Conservation (phyloP, 2,113 vertebrate genomes). For the Pelvicachromis taeniatus region DNA sequence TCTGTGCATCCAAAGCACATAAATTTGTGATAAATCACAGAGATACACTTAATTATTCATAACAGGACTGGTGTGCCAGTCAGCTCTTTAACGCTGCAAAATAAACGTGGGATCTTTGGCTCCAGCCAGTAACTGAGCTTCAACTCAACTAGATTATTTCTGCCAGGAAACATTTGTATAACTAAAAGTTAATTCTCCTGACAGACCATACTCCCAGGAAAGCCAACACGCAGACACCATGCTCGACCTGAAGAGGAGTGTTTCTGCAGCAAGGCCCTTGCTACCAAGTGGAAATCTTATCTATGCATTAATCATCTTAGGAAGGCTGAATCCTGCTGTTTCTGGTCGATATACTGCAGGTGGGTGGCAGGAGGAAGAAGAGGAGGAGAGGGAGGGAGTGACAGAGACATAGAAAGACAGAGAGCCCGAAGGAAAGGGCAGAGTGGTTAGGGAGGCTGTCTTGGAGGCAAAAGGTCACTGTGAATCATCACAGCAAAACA, state of each 20-base stretch:
- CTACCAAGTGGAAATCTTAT: slow-evolving; percentile 31
- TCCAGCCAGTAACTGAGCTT: background rate
- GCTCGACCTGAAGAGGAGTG: background rate
- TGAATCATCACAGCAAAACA: slow-evolving; percentile 19
- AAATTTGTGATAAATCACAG: background rate
- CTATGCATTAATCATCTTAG: slow-evolving; percentile 50
- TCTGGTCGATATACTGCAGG: slow-evolving; percentile 49
- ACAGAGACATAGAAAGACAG: background rate
- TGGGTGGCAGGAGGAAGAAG: slow-evolving; percentile 4
- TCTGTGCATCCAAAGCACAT: background rate
- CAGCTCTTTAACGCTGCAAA: background rate
- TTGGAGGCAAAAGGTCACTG: slow-evolving; percentile 42
- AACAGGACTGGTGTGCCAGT: background rate
- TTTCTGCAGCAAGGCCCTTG: background rate
- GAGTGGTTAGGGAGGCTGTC: slow-evolving; percentile 16
- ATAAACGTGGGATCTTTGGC: background rate
- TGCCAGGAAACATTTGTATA: background rate
- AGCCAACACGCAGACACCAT: background rate
- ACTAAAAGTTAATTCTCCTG: background rate
- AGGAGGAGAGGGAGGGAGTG: background rate
- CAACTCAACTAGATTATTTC: background rate
- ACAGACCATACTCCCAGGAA: background rate
- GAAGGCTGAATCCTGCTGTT: slow-evolving; percentile 36
- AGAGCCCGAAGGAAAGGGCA: slow-evolving; percentile 35
- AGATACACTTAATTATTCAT: background rate